Conservation (phyloP, 2,888 invertebrate genomes). For the Nowickia ferox region DNA sequence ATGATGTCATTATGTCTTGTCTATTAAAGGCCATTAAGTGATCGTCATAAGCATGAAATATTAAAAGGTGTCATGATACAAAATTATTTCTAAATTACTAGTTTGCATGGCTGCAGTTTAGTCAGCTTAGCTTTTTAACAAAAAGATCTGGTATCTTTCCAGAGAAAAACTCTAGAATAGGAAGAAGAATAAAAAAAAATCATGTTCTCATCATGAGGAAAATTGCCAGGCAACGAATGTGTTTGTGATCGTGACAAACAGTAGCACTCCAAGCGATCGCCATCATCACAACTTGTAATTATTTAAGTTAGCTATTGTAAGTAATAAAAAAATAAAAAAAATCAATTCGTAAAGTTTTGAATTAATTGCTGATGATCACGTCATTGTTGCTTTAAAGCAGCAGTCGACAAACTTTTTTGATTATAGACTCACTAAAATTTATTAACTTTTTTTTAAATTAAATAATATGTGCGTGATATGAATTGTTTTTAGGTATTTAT, state of each 20-base stretch:
- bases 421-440: not conserved
- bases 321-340: slow-evolving; percentile 11
- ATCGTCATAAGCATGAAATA: slow-evolving; percentile 32
- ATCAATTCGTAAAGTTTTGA: slow-evolving; percentile 44
- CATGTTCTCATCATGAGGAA: slow-evolving; percentile 41
- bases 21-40: slow-evolving; percentile 35
- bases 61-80: slow-evolving; percentile 61
- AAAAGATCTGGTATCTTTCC: slow-evolving; percentile 38
- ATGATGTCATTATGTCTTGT: slow-evolving; percentile 56
- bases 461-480: not conserved
- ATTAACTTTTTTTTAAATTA: not conserved
- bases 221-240: not conserved
- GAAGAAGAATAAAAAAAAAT: not conserved
- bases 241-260: slow-evolving; percentile 63
- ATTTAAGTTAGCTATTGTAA: slow-evolving; percentile 19
- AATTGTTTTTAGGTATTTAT: no score
- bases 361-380: slow-evolving; percentile 69
- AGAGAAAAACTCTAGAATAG: slow-evolving; percentile 20
- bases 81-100: slow-evolving; percentile 60
- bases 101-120: slow-evolving; percentile 62
- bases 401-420: not conserved
- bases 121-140: not conserved
- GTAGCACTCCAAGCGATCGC: slow-evolving; percentile 50
- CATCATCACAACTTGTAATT: slow-evolving; percentile 46
- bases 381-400: slow-evolving; percentile 32